Evolutionary conservation across 2,113 vertebrate genomes (phyloP).

Genomic region (Phalacrocorax brasilianus): DNA sequence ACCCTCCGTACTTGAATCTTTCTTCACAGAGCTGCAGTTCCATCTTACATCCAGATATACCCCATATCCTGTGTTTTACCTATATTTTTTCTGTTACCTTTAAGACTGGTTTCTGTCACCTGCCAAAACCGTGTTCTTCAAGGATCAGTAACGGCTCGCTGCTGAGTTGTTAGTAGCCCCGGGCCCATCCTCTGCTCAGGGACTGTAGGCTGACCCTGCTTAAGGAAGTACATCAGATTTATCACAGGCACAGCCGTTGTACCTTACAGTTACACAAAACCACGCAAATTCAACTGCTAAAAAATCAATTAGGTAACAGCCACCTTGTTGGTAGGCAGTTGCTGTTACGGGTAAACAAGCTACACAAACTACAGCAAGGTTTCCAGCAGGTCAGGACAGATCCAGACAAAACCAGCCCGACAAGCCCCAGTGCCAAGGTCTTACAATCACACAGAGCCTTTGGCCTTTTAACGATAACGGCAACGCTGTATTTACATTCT

Average conservation of each 20-base stretch:
- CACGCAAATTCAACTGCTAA: fast-evolving
- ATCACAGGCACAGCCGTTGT: fast-evolving
- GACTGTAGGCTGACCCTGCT: not conserved
- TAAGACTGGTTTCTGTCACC: not conserved
- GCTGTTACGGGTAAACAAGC: not conserved
- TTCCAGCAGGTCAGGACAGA: not conserved
- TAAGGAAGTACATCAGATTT: fast-evolving
- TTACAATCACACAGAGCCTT: fast-evolving
- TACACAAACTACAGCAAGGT: not conserved
- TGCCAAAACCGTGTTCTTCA: not conserved
- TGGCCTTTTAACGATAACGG: fast-evolving
- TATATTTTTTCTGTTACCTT: fast-evolving
- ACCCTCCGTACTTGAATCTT: not conserved
- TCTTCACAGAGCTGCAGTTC: not conserved
- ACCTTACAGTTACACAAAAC: not conserved
- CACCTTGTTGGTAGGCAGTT: not conserved
- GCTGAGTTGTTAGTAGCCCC: fast-evolving
- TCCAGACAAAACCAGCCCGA: not conserved
- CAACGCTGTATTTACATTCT: fast-evolving
- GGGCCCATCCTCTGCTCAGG: not conserved
- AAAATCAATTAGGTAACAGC: not conserved
- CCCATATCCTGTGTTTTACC: fast-evolving
- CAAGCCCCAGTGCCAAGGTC: not conserved
- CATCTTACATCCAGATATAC: fast-evolving
- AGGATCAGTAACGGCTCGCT: fast-evolving